phyloP scores from a whole-genome alignment of 37 sponge, comb jelly and placozoan species.

The Spongia lamella region DNA sequence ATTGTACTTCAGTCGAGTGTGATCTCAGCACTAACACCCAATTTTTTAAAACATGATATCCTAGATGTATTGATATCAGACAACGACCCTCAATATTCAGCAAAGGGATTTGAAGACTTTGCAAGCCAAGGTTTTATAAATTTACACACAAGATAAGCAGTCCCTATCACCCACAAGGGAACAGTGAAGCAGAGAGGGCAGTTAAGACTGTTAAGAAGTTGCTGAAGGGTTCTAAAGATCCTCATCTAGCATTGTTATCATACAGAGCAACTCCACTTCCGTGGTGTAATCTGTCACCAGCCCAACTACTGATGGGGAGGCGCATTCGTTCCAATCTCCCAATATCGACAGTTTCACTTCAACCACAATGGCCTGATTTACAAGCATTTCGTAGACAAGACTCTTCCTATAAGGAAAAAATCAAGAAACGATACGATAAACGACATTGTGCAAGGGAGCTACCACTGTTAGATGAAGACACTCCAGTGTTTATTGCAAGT shows the following conservation, averaged over 20 bases:
- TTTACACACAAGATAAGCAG: no score
- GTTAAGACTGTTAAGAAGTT: neutral
- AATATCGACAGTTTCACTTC: no score
- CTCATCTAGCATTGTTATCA: neutral
- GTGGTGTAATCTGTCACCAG: no score
- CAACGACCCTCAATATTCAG: constrained; percentile 1
- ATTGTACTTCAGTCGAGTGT: no score
- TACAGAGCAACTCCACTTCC: neutral
- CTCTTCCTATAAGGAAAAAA: neutral
- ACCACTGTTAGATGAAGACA: neutral
- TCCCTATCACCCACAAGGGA: no score
- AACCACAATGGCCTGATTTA: neutral
- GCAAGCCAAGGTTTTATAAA: no score
- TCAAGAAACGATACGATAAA: neutral
- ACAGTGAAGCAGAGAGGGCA: no score
- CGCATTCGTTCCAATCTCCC: neutral
- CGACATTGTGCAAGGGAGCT: constrained; percentile 3
- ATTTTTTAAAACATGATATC: no score
- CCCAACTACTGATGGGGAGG: constrained; percentile 18
- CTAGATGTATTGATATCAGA: no score
- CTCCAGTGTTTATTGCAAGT: neutral
- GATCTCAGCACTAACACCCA: no score
- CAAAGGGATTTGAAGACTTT: neutral
- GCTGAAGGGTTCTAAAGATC: neutral
- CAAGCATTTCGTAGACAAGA: no score